A percentile compares a stretch with the other conserved stretches of the same genome.
These are phyloP conservation scores for Pangasianodon hypophthalmus DNA, from an alignment of 2,113 vertebrate genomes.

Conservation along the genomic window DNA sequence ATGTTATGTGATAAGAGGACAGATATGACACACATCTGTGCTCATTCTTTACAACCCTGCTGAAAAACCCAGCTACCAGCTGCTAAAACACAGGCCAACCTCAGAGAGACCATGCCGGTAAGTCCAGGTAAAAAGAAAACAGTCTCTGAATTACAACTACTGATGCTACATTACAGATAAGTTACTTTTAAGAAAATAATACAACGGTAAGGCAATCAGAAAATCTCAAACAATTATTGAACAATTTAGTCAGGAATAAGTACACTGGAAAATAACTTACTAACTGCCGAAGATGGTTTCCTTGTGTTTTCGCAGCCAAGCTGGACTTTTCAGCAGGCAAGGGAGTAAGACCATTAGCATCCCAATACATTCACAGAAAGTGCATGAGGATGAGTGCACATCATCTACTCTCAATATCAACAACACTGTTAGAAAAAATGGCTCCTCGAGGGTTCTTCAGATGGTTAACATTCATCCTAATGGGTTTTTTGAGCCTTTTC, in stretches of 20 bases:
- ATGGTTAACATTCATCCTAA: neutral
- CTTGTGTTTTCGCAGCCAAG: neutral
- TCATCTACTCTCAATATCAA: neutral
- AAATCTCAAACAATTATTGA: neutral
- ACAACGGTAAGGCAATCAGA: neutral
- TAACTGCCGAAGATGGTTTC: neutral
- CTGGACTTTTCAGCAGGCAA: neutral
- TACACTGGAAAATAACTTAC: neutral
- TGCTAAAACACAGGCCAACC: neutral
- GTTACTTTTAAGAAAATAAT: neutral
- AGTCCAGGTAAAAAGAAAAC: neutral
- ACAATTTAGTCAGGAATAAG: neutral
- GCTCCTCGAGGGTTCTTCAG: neutral
- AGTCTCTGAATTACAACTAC: neutral
- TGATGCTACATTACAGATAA: neutral
- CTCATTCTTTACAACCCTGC: neutral
- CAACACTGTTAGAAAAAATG: neutral
- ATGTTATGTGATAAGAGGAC: neutral
- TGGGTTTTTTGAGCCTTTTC: neutral
- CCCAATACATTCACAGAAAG: neutral
- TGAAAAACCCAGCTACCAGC: neutral
- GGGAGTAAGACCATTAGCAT: neutral
- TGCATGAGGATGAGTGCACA: too few species aligned
- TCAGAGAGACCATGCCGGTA: neutral
- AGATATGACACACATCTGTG: constrained; percentile 3